Conservation (phyloP, 2,888 invertebrate genomes). For the Buathra laborator region DNA sequence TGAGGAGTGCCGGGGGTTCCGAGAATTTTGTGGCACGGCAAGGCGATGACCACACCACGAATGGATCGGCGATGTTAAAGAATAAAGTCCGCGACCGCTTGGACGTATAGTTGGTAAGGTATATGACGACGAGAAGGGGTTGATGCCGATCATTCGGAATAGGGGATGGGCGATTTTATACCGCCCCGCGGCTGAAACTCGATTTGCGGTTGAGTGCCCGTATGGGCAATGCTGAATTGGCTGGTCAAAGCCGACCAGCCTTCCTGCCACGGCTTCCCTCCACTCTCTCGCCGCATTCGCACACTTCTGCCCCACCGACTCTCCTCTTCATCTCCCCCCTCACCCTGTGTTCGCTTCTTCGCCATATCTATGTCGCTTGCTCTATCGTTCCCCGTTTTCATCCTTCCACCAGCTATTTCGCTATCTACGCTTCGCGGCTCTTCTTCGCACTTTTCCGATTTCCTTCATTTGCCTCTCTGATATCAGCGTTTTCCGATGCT, state of each 20-base stretch:
- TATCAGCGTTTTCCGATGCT: neutral
- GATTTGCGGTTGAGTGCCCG: slow-evolving; percentile 83
- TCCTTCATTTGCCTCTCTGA: slow-evolving; percentile 25
- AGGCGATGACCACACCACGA: slow-evolving; percentile 34
- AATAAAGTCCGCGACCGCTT: slow-evolving; percentile 14
- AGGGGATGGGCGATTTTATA: slow-evolving; percentile 79
- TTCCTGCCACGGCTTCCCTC: slow-evolving; percentile 62
- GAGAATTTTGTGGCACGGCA: neutral
- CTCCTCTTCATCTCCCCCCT: neutral
- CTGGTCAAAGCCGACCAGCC: slow-evolving; percentile 77
- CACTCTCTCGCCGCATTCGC: slow-evolving; percentile 41
- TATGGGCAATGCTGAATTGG: slow-evolving; percentile 82
- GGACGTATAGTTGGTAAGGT: slow-evolving; percentile 37
- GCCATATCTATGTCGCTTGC: slow-evolving; percentile 23
- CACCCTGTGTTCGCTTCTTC: slow-evolving; percentile 33
- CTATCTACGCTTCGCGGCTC: slow-evolving; percentile 7
- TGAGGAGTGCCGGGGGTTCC: neutral
- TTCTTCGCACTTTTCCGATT: slow-evolving; percentile 21
- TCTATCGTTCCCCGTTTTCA: slow-evolving; percentile 34
- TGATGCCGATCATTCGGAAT: slow-evolving; percentile 43
- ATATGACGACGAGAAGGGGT: slow-evolving; percentile 30
- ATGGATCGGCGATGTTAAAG: slow-evolving; percentile 48
- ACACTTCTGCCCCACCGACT: slow-evolving; percentile 48
- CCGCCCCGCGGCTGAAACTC: slow-evolving; percentile 81
- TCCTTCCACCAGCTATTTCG: slow-evolving; percentile 9